Percentiles rank a stretch among this genome's conserved stretches.
Conservation (phyloP, 2,113 vertebrate species). For the Grantiella picta region DNA sequence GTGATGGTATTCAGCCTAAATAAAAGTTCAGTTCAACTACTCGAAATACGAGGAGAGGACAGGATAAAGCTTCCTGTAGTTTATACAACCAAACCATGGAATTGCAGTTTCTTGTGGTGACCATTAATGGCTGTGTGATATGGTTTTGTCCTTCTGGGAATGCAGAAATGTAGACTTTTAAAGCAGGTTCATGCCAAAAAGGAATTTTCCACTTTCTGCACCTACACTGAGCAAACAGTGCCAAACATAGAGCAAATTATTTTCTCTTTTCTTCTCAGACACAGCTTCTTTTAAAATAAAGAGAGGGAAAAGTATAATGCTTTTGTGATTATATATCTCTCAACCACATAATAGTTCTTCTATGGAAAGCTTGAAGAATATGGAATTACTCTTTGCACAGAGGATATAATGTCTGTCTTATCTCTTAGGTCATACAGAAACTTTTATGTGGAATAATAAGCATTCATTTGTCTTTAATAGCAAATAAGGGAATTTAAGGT, state of each 20-base stretch:
- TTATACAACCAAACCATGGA: neutral
- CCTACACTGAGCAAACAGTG: neutral
- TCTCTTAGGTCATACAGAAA: neutral
- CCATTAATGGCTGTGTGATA: neutral
- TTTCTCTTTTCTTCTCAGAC: neutral
- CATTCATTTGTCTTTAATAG: neutral
- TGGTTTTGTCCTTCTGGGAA: neutral
- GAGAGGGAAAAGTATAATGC: neutral
- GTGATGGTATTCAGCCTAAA: neutral
- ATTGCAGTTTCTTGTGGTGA: neutral
- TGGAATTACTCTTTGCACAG: neutral
- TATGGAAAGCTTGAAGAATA: neutral
- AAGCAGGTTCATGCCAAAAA: neutral
- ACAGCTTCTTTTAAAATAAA: neutral
- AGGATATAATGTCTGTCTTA: neutral
- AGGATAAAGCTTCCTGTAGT: neutral
- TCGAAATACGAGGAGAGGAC: neutral
- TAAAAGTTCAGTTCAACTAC: neutral
- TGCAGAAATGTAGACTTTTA: neutral
- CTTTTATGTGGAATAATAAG: neutral
- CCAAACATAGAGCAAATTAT: neutral
- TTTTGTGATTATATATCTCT: neutral
- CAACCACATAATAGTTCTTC: neutral
- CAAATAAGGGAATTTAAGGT: neutral
- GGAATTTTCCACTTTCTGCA: neutral